Conservation (phyloP, 1,140 invertebrate species). For the Calliphora vicina region DNA sequence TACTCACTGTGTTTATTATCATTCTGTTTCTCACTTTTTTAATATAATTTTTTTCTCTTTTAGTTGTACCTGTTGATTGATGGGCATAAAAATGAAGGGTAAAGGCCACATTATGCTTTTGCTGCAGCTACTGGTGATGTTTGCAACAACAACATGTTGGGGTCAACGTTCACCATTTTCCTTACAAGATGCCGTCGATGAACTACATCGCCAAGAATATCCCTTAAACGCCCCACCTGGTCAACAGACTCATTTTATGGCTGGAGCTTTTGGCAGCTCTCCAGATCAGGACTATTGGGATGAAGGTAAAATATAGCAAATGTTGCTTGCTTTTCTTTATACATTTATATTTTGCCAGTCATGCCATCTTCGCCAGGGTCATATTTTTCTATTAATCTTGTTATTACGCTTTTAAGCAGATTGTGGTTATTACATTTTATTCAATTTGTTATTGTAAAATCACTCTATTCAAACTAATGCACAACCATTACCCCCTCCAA, state of each 20-base stretch:
- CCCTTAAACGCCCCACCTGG: conserved; percentile 52
- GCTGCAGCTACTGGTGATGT: conserved; percentile 34
- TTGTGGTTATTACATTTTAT: too few species aligned
- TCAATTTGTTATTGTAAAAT: not conserved
- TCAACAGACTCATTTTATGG: conserved; percentile 40
- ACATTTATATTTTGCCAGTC: not conserved
- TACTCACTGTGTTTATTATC: not conserved
- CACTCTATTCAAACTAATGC: not conserved
- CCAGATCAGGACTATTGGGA: conserved; percentile 56
- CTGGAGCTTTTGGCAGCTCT: conserved; percentile 34
- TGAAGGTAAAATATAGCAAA: conserved; percentile 50
- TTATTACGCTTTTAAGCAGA: not conserved
- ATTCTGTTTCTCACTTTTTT: not conserved
- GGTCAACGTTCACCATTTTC: conserved; percentile 55
- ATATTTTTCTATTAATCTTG: not conserved
- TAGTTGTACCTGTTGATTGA: not conserved
- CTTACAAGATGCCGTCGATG: conserved; percentile 59
- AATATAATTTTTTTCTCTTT: not conserved
- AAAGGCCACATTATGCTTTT: conserved; percentile 39
- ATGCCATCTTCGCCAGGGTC: not conserved
- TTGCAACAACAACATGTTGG: not conserved
- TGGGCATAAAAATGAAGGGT: not conserved
- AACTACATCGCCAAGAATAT: conserved; percentile 59
- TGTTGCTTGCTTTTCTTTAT: not conserved
- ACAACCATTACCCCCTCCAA: not conserved